Evolutionary conservation across 2,797 vertebrate genomes (phyloP).

Genomic region (Acropternis orthonyx): DNA sequence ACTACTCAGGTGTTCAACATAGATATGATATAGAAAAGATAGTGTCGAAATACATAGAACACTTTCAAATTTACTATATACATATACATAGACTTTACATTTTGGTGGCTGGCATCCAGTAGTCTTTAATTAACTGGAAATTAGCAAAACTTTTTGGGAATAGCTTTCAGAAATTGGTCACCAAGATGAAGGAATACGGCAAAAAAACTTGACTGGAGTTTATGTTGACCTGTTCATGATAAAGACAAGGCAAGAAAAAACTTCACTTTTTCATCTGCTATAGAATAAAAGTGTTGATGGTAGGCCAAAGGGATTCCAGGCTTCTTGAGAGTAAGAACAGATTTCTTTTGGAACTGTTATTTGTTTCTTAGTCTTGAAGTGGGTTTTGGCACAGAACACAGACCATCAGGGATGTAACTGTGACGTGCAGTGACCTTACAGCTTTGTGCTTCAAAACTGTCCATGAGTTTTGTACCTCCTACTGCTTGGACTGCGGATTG

Average conservation of each 20-base stretch:
- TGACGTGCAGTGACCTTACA: background rate
- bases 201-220: background rate
- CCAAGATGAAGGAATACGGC: background rate
- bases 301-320: background rate
- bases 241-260: background rate
- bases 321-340: background rate
- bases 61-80: background rate
- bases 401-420: background rate
- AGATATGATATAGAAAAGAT: background rate
- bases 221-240: background rate
- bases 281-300: background rate
- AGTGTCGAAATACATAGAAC: background rate
- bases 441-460: background rate
- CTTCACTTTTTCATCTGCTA: background rate
- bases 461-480: background rate
- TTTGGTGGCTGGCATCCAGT: background rate
- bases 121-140: background rate
- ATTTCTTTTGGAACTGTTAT: background rate
- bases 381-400: background rate
- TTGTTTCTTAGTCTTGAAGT: background rate
- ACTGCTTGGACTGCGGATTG: background rate
- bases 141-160: background rate
- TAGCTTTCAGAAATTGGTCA: background rate
- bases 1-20: background rate
- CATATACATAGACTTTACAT: background rate